Evolutionary conservation across 2,797 vertebrate species (phyloP), one percentile per base, ranked within the genome.

Genomic region (Danio albolineatus): DNA sequence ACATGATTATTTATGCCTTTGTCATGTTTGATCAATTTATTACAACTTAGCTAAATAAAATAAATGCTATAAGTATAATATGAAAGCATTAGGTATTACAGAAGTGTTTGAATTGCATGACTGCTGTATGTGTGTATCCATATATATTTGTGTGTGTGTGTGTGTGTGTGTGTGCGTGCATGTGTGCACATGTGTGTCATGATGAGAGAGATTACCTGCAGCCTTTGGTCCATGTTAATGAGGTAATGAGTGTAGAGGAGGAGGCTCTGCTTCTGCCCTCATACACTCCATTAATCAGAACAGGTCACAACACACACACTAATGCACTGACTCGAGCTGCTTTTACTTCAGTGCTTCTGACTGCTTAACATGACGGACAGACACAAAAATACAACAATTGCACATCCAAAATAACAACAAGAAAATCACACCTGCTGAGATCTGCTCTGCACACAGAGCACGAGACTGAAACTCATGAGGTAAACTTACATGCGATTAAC

Each of bases 221-320:
- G 85, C 89, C 87, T 90, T 83, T 85, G 88, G 88, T 59, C 90
- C 90, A 88, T 91, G 90, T 88, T 93, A 93, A 93, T 91, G 90
- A 92, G 91, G 87, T 92, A 94, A 94, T 94, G 91, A 93, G 91
- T 86, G 87, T 89, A 89, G 88, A 84, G 77, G 88, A 85, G 65
- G 28, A 87, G 81, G 61, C 85, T 76, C 84, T 89, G 89, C 90
- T 86, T 90, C 89, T 91, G 90, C 87, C 89, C 92, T 91, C 90
- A 91, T 92, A 91, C 91, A 92, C 89, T 92, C 90, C 90, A 93
- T 93, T 93, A 94, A 94, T 93, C 92, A 93, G 87, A 93, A 89
- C 59, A 89, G 91, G 89, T 44, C 48, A 51, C 48, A 28, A 13
- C 48, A 10, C 48, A 89, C 76, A 82, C 86, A 83, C 87, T 94